Evolutionary conservation across 2,797 vertebrate species (phyloP), one percentile per base, ranked within the genome.

Genomic region (Thunnus albacares): DNA sequence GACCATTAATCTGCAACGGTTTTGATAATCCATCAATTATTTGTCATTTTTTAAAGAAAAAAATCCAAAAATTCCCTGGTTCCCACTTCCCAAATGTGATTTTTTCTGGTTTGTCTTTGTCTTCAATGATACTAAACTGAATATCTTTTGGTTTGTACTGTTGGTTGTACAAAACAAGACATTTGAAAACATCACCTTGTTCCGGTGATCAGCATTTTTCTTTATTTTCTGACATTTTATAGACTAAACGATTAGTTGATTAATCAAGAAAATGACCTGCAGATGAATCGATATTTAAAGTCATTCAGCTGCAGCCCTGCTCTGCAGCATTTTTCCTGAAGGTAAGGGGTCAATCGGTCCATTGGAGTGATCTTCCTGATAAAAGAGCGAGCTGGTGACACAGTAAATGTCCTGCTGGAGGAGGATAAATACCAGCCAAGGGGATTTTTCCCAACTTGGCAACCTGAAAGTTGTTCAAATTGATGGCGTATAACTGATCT

Each of bases 371-470:
- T 55, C 61, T 13, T 57, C 28, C 6, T 47, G 18, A 71, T 52
- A 49, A 49, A 49, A 18, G 18, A 47, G 0, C 6, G 28, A 64
- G 52, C 51, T 24, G 20, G 17, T 47, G 59, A 57, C 38, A 26
- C 12, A 22, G 33, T 11, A 11, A 41, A 22, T 13, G 24, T 52
- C 22, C 64, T 61, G 47, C 74, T 20, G 24, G 41, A 58, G 52
- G 33, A 66, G 55, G 49, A 38, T 45, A 24, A 66, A 55, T 38
- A 30, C 17, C 69, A 59, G 20, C n/a, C 47, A 26, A 30, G 15
- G 33, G 26, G 24, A 13, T 38, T 24, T 53, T 55, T 52, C 20
- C 43, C 77, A 65, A 55, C 33, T 47, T 72, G 67, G 56, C 69
- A 66, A 58, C 68, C 53, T 6, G 3, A 33, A 35, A 49, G 12